Conservation (phyloP, 2,113 vertebrate genomes). For the Spheniscus mendiculus region DNA sequence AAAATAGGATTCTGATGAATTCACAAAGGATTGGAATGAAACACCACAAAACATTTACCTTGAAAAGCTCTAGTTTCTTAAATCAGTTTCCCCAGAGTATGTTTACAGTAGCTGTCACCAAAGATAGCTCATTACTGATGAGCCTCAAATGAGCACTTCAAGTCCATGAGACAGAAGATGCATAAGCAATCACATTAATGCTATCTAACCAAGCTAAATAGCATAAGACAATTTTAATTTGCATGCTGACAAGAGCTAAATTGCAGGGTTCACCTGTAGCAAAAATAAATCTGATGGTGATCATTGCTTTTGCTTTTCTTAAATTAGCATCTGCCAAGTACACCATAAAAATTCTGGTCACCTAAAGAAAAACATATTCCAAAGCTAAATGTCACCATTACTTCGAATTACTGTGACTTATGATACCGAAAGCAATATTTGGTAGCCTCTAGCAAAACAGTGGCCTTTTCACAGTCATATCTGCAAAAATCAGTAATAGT, state of each 20-base stretch:
- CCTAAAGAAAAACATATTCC: neutral
- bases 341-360: constrained; percentile 18
- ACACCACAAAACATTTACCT: constrained; percentile 27
- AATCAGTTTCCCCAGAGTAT: neutral
- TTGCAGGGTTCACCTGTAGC: constrained; percentile 37
- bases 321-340: neutral
- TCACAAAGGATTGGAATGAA: neutral
- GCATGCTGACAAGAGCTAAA: constrained; percentile 22
- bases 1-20: constrained; percentile 34
- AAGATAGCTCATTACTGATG: constrained; percentile 46
- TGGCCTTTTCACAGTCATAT: neutral
- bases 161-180: constrained; percentile 25
- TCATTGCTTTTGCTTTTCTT: constrained; percentile 23
- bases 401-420: neutral
- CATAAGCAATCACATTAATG: constrained; percentile 38
- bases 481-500: neutral
- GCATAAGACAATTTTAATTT: constrained; percentile 38
- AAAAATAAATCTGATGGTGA: constrained; percentile 30
- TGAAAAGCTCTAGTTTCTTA: constrained; percentile 26
- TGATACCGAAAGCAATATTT: neutral
- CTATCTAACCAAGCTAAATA: constrained; percentile 22
- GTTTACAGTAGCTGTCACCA: constrained; percentile 50
- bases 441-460: neutral
- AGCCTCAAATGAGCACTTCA: constrained; percentile 32
- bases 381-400: neutral